Percentiles rank a stretch among this genome's conserved stretches.
Conservation (phyloP, 2,888 invertebrate species). For the Diadromus collaris region DNA sequence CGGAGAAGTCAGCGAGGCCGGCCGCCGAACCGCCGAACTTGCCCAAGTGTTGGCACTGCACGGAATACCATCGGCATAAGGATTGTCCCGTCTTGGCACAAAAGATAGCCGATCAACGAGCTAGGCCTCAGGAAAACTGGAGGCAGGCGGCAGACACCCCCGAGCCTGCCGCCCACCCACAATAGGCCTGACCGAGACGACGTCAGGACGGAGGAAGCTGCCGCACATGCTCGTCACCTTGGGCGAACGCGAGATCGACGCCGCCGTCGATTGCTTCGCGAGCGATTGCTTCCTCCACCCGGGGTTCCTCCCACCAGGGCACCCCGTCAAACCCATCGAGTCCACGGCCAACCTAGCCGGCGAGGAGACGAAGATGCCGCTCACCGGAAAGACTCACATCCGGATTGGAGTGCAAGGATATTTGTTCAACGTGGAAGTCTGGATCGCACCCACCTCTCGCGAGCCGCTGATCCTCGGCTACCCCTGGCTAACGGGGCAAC, state of each 20-base stretch:
- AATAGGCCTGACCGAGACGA: slow-evolving; percentile 10
- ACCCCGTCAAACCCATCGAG: neutral
- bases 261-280: slow-evolving; percentile 23
- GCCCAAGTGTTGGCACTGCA: slow-evolving; percentile 34
- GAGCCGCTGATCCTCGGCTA: slow-evolving; percentile 29
- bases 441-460: slow-evolving; percentile 17
- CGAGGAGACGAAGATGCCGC: neutral
- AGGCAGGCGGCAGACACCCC: slow-evolving; percentile 13
- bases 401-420: neutral
- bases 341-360: neutral
- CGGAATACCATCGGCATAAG: slow-evolving; percentile 26
- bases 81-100: slow-evolving; percentile 9
- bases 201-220: neutral
- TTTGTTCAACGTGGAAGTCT: slow-evolving; percentile 2
- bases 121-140: slow-evolving; percentile 6
- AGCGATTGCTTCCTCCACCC: slow-evolving; percentile 27
- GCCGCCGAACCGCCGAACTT: neutral
- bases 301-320: neutral
- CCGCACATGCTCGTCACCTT: slow-evolving; percentile 22
- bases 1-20: neutral
- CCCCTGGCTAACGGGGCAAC: slow-evolving; percentile 1
- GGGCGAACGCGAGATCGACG: neutral
- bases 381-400: neutral
- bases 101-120: neutral
- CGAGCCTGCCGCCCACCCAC: slow-evolving; percentile 14